Evolutionary conservation across 1,140 invertebrate species (phyloP), one percentile per base, ranked within the genome.

Genomic region (Zaprionus capensis): DNA sequence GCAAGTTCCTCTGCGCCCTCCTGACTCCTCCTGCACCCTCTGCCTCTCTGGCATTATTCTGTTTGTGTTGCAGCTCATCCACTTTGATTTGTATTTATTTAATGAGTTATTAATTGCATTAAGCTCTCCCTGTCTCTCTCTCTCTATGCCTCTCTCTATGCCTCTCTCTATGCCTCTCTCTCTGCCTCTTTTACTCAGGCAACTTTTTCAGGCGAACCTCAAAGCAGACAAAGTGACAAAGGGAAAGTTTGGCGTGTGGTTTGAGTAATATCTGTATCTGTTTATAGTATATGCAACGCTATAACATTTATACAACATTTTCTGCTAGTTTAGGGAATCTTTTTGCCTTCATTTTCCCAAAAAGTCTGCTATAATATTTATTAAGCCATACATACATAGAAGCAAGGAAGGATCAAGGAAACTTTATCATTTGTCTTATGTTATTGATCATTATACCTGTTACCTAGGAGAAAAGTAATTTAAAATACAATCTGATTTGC

Each of bases 61-160:
- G n/a, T 74, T 69, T 73, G 62, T 69, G 51, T 22, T 66, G 44
- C 38, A 31, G 51, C 17, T 67, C 70, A 22, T 69, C 78, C 85
- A 90, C 85, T 88, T 88, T 90, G 85, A 90, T 88, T 88, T 88
- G 85, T 88, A 80, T 88, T 88, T 88, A 88, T 88, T 88, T 85
- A 88, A 88, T 88, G 85, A 88, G 85, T 85, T 88, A 88, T 85
- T 88, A 85, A 88, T 90, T 88, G 85, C 78, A 88, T 88, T 90
- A 78, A 80, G 75, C 78, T 71, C 67, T 74, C 67, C 46, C 46
- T 46, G 2, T 9, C 44, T 20, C 44, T 7, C n/a, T 11, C 44
- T 14, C 20, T 22, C 20, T 20, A 1, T 20, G 20, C 20, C 20
- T 20, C 46, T 9, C 46, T 49, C 20, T 12, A 14, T 28, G 26